These are phyloP conservation scores for Drosophila elegans DNA, from an alignment of 1,140 invertebrate species.

Conservation along the genomic window DNA sequence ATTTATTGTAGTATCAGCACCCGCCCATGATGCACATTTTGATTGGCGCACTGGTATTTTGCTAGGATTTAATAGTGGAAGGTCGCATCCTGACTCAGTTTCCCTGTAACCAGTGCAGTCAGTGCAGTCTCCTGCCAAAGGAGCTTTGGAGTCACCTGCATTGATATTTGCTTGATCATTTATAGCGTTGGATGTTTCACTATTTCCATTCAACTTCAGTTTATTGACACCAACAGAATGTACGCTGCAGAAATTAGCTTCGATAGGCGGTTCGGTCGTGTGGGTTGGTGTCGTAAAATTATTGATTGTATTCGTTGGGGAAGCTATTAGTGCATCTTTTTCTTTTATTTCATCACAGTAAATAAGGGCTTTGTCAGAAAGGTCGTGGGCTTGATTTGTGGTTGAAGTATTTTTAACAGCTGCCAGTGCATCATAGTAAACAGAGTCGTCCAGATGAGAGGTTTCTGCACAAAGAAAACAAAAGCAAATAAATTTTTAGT, in stretches of 20 bases:
- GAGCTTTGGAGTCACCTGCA: constrained; percentile 26
- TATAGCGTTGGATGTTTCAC: constrained; percentile 37
- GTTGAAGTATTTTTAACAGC: constrained; percentile 40
- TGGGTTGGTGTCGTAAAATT: constrained; percentile 11
- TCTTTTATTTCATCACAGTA: constrained; percentile 54
- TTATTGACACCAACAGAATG: constrained; percentile 18
- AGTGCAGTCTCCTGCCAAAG: neutral
- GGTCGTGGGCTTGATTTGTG: constrained; percentile 6
- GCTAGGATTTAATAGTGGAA: constrained; percentile 46
- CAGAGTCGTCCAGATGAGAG: constrained; percentile 70
- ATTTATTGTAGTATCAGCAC: constrained; percentile 69
- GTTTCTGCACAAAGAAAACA: constrained; percentile 41
- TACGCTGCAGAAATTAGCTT: constrained; percentile 9
- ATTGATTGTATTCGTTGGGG: constrained; percentile 18
- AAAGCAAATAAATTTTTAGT: neutral
- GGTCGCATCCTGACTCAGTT: constrained; percentile 45
- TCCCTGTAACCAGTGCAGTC: neutral
- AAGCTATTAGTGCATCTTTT: constrained; percentile 11
- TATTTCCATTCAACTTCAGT: constrained; percentile 38
- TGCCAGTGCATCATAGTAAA: constrained; percentile 77
- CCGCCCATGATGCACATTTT: constrained; percentile 87
- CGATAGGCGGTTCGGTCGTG: constrained; percentile 2
- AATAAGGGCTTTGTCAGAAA: constrained; percentile 7
- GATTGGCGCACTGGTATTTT: constrained; percentile 85
- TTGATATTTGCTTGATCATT: constrained; percentile 36